Evolutionary conservation across 2,113 vertebrate genomes (phyloP).

Genomic region (Phainopepla nitens): DNA sequence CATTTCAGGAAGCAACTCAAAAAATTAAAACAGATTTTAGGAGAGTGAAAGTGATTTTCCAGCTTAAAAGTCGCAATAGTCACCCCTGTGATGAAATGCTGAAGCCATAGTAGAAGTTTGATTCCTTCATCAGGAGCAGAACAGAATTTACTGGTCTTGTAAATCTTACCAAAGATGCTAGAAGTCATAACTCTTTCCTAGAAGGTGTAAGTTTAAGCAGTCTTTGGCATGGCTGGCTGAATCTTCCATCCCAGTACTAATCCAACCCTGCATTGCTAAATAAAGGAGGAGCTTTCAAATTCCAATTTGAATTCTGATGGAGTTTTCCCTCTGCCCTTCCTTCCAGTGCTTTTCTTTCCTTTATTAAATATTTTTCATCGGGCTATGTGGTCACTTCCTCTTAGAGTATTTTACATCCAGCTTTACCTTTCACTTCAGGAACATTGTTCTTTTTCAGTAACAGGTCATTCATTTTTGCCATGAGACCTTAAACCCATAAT

Average conservation of each 20-base stretch:
- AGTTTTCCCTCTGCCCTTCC: background rate
- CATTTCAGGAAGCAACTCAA: background rate
- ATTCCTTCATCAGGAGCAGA: background rate
- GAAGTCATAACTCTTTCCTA: background rate
- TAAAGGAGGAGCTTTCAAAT: background rate
- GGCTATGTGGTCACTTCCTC: background rate
- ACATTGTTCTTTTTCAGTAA: background rate
- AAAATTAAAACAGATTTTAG: background rate
- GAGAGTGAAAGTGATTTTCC: background rate
- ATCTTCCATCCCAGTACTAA: background rate
- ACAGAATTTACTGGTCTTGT: background rate
- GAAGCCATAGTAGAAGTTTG: background rate
- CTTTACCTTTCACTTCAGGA: background rate
- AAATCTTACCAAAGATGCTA: background rate
- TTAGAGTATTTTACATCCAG: background rate
- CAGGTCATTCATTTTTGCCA: background rate
- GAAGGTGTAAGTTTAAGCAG: background rate
- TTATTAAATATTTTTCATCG: background rate
- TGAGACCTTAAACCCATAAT: background rate
- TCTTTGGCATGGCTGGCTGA: background rate
- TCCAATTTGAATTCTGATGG: background rate
- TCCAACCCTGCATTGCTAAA: background rate
- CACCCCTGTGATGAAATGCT: background rate
- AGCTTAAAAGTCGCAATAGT: background rate
- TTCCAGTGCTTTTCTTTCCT: background rate